Conservation (phyloP, 2,113 vertebrate genomes). For the Salvelinus sp. region DNA sequence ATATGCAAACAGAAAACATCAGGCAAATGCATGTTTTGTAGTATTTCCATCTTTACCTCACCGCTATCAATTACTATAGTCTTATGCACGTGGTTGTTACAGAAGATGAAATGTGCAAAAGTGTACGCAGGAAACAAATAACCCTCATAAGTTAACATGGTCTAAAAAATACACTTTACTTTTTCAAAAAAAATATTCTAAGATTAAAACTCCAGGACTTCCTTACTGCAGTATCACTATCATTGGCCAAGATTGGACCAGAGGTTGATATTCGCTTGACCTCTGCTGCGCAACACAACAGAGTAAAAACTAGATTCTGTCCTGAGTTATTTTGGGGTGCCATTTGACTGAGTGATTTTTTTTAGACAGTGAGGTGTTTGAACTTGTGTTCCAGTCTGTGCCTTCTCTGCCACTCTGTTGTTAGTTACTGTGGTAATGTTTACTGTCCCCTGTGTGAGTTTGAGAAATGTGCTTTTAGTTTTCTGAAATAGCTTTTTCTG, state of each 20-base stretch:
- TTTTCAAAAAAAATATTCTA: background rate
- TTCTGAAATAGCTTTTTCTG: background rate
- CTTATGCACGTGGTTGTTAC: background rate
- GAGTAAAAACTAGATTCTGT: background rate
- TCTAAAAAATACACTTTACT: no score
- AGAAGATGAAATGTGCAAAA: no score
- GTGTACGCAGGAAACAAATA: no score
- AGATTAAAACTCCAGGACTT: background rate
- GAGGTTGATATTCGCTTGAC: no score
- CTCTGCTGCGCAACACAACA: background rate
- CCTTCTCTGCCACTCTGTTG: background rate
- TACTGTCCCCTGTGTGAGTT: conserved; percentile 4
- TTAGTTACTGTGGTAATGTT: background rate
- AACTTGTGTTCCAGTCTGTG: conserved; percentile 5
- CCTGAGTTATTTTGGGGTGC: background rate
- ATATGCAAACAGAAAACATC: background rate
- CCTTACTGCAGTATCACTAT: background rate
- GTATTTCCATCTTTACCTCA: background rate
- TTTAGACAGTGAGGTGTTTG: conserved; percentile 8
- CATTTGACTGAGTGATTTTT: background rate
- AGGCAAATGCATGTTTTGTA: background rate
- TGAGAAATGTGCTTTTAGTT: background rate
- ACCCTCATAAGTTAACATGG: no score
- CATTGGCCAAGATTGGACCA: background rate
- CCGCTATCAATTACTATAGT: background rate